Evolutionary conservation across 2,888 invertebrate genomes (phyloP), one percentile per base, ranked within the genome.

Genomic region (Andrena dorsata): DNA sequence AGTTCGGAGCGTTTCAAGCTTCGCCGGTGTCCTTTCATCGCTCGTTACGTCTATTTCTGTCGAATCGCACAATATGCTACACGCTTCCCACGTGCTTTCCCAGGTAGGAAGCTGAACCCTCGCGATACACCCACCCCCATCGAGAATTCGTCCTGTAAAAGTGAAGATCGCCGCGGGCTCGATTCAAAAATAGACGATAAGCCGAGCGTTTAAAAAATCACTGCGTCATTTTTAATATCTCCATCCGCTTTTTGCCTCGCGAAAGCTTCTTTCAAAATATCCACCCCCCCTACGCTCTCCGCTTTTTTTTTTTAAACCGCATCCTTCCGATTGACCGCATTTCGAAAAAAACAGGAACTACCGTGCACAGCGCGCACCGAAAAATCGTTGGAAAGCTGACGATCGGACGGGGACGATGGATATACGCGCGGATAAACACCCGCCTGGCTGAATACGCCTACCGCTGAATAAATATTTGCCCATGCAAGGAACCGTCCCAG

Each of bases 401-500:
- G 85, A 87, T 90, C 80, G 83, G 82, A 87, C 76, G 72, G 64
- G 64, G 84, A 85, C 87, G 92, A 92, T 88, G 87, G 90, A 91
- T 91, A 91, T 92, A 92, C 86, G 91, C 88, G 83, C 82, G 83
- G 65, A 91, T 91, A 90, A 92, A 92, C 79, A 91, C 74, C 68
- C 75, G 70, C 82, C 73, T 82, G 89, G 86, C 80, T 84, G 83
- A 86, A 88, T 87, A 83, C 80, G 83, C 82, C 81, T 85, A 83
- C 89, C 86, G 88, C 87, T 91, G 91, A 91, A 91, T 91, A 92
- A 92, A 92, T 92, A 92, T 92, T 92, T 92, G 89, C 28, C 79
- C 85, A 68, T 85, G 82, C 84, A 83, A 87, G 85, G 85, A 86
- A 79, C 84, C 82, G 84, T 83, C 86, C 61, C 83, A 85, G 88